Conservation (phyloP, 2,113 vertebrate genomes). For the Silurus meridionalis region DNA sequence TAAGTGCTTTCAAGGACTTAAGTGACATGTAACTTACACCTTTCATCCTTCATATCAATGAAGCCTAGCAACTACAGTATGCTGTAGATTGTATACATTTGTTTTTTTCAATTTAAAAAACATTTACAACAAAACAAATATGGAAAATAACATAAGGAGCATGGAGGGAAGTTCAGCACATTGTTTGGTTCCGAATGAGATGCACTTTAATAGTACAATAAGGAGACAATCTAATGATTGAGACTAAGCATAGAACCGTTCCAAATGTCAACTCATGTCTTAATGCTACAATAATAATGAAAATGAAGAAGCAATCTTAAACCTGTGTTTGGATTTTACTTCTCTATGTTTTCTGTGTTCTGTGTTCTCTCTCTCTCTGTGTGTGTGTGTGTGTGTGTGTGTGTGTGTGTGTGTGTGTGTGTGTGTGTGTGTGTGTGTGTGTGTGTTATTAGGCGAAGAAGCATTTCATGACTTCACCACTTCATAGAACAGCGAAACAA, state of each 20-base stretch:
- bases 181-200: slow-evolving; percentile 58
- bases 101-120: neutral
- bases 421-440: neutral
- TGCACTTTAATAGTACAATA: slow-evolving; percentile 75
- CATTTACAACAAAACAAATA: neutral
- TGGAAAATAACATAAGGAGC: slow-evolving; percentile 18
- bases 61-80: slow-evolving; percentile 18
- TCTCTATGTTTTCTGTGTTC: neutral
- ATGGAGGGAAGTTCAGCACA: slow-evolving; percentile 42
- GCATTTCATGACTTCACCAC: slow-evolving; percentile 43
- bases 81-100: slow-evolving; percentile 18
- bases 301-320: slow-evolving; percentile 66
- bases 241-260: slow-evolving; percentile 67
- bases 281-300: slow-evolving; percentile 71
- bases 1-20: neutral
- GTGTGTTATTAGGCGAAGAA: slow-evolving; percentile 27
- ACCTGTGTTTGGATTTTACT: slow-evolving; percentile 27
- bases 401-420: neutral
- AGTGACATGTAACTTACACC: slow-evolving; percentile 1
- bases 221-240: slow-evolving; percentile 72
- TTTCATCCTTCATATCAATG: neutral
- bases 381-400: neutral
- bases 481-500: slow-evolving; percentile 60
- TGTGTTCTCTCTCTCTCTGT: neutral
- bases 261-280: slow-evolving; percentile 70